A percentile compares a stretch with the other conserved stretches of the same genome.
Evolutionary conservation across 2,888 invertebrate species (phyloP).

Genomic region (Lacanobia wlatinum): DNA sequence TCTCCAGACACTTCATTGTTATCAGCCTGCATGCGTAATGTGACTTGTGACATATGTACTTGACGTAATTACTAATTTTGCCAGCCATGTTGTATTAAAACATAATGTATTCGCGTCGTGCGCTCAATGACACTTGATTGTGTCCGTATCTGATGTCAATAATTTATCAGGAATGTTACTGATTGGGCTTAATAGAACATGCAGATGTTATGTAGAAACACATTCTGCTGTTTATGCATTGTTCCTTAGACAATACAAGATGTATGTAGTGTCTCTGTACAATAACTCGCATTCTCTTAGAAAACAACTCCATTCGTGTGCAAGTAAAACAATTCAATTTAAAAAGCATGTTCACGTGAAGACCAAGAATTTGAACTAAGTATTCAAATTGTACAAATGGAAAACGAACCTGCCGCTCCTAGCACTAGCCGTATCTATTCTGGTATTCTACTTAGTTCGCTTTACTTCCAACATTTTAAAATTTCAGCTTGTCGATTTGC

Average conservation of each 20-base stretch:
- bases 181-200: conserved; percentile 18
- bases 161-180: conserved; percentile 45
- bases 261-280: neutral
- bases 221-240: conserved; percentile 6
- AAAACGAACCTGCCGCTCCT: conserved; percentile 52
- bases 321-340: conserved; percentile 74
- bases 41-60: conserved; percentile 70
- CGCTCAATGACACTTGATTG: conserved; percentile 45
- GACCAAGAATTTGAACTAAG: conserved; percentile 68
- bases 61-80: conserved; percentile 67
- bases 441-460: conserved; percentile 37
- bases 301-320: conserved; percentile 46
- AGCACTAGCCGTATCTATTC: conserved; percentile 34
- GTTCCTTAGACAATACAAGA: neutral
- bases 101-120: conserved; percentile 40
- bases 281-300: conserved; percentile 11
- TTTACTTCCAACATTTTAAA: conserved; percentile 45
- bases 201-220: conserved; percentile 2
- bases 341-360: conserved; percentile 68
- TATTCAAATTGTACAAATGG: conserved; percentile 64
- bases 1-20: conserved; percentile 73
- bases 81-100: conserved; percentile 57
- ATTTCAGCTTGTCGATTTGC: conserved; percentile 44
- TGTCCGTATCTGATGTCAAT: conserved; percentile 44
- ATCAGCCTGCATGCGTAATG: conserved; percentile 75